Base-by-base conservation (phyloP, 2,888 invertebrate genomes). In the Ormia ochracea region DNA sequence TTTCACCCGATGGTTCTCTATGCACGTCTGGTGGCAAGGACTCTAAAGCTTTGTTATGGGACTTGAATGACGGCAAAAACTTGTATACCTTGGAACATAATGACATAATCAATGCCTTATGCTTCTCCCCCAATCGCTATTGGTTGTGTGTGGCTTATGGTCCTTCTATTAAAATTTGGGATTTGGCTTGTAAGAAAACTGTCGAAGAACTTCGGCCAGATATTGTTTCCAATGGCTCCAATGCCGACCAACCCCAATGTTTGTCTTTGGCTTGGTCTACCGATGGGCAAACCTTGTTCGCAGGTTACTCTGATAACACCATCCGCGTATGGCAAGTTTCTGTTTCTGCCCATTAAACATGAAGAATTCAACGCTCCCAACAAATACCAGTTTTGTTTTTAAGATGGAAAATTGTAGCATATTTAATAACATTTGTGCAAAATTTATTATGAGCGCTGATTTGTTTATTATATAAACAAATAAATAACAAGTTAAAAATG, bases 1-100 rank as follows among this genome's bases (percentile, higher is more conserved):
- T 99, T 58, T 98, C 98, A 54, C 99, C 99, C 85, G 99, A 99
- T 91, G 99, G 99, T 87, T 99, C 99, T 1, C 93, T 99, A 38
- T 99, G 99, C 89, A 99, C 99, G n/a, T 98, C 98, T 81, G 99
- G 99, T 90, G 99, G 98, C 88, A 98, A 98, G 95, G 99, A 99
- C 91, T 97, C 98, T 91, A 98, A 98, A 91, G 99, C 99, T 9
- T 97, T 99, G 96, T 92, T 99, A 83, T 99, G 99, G 99, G 99
- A 99, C 91, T 92, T 99, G 89, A 99, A 99, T 90, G 99, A 99
- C 89, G 98, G 98, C 91, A 99, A 99, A 91, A 98, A 99, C 90
- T 92, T 99, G 88, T 99, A 99, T 92, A 99, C 99, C 12, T 91
- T 99, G 87, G 98, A 98, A 89, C 99, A 99, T 90, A 98, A 98